Conservation (phyloP, 2,113 vertebrate species). For the Thomomys bottae region DNA sequence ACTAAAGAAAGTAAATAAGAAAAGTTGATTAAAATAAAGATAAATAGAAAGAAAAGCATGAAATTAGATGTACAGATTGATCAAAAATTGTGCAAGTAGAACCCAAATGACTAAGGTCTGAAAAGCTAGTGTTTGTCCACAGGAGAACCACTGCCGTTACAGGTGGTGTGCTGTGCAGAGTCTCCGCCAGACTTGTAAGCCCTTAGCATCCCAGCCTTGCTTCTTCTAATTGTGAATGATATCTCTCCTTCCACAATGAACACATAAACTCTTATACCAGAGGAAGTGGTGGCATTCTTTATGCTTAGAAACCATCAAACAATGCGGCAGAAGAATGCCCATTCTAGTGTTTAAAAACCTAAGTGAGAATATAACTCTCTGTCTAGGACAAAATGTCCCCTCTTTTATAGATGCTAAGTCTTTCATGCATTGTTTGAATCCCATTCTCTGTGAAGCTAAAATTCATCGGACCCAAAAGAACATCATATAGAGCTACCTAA, state of each 20-base stretch:
- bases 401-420: not conserved
- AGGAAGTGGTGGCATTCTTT: not conserved
- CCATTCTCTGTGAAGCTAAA: constrained; percentile 29
- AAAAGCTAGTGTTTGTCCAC: not conserved
- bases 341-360: not conserved
- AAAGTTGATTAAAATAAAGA: constrained; percentile 15
- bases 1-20: constrained; percentile 9
- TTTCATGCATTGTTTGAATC: constrained; percentile 10
- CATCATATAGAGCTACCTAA: not conserved
- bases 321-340: not conserved
- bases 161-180: not conserved
- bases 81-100: not conserved
- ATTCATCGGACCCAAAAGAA: not conserved
- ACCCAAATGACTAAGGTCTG: not conserved
- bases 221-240: too few relatives aligned
- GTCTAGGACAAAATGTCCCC: not conserved
- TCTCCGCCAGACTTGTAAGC: not conserved
- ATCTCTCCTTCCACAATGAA: too few relatives aligned
- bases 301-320: not conserved
- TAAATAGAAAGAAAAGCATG: not conserved
- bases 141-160: not conserved
- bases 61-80: not conserved
- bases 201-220: not conserved
- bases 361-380: not conserved
- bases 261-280: not conserved